Evolutionary conservation across 2,113 vertebrate species (phyloP).

Genomic region (Menura novaehollandiae): DNA sequence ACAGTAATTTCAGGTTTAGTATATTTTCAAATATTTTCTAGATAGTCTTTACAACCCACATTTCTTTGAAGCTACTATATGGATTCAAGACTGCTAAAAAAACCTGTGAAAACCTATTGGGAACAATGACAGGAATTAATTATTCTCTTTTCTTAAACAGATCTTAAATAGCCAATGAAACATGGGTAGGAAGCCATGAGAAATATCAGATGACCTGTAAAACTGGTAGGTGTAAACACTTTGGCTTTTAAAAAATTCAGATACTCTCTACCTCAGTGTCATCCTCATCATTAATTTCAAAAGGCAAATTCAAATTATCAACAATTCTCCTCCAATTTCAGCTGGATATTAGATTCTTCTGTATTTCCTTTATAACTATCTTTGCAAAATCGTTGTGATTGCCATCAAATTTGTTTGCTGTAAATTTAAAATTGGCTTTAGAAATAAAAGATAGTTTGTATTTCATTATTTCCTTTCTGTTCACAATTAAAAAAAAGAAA

Average conservation of each 20-base stretch:
- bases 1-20: background rate
- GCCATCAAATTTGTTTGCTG: background rate
- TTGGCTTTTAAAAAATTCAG: background rate
- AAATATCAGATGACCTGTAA: background rate
- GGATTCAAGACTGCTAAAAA: background rate
- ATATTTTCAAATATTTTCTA: background rate
- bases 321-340: background rate
- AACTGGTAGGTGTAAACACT: background rate
- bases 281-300: background rate
- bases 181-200: background rate
- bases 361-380: background rate
- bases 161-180: background rate
- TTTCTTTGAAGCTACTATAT: background rate
- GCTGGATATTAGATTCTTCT: background rate
- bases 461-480: background rate
- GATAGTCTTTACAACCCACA: background rate
- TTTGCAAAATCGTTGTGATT: background rate
- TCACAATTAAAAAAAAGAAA: background rate
- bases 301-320: background rate
- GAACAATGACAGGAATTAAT: background rate
- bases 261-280: background rate
- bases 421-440: background rate
- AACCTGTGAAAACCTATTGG: background rate
- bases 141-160: background rate
- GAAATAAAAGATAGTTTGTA: background rate